Conservation (phyloP, 2,113 vertebrate species). For the Rhizomys pruinosus region DNA sequence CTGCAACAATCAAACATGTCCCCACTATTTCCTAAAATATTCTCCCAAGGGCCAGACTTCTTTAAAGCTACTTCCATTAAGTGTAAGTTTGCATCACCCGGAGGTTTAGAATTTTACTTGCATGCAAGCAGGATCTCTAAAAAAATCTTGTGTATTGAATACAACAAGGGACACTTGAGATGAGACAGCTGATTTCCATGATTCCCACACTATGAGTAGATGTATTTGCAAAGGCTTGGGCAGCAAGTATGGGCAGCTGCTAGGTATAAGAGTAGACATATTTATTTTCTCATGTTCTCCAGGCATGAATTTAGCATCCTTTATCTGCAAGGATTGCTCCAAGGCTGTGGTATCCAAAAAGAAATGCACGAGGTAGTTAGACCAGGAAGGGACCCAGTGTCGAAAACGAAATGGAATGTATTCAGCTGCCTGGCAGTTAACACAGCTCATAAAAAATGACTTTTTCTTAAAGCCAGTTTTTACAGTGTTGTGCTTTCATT, state of each 20-base stretch:
- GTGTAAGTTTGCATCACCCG: background rate
- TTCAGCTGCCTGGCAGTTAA: conserved; percentile 55
- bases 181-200: background rate
- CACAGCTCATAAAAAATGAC: conserved; percentile 69
- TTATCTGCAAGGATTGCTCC: background rate
- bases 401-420: conserved; percentile 34
- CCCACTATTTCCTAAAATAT: background rate
- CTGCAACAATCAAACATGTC: background rate
- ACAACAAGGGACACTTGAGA: background rate
- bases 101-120: background rate
- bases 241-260: background rate
- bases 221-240: background rate
- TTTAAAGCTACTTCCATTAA: conserved; percentile 24
- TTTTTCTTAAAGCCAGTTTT: conserved; percentile 68
- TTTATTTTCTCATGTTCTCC: conserved; percentile 12
- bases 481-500: conserved; percentile 72
- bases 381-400: conserved; percentile 9
- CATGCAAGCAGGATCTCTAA: background rate
- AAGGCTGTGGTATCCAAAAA: background rate
- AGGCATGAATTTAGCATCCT: background rate
- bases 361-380: background rate
- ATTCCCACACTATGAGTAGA: background rate
- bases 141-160: background rate
- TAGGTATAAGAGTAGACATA: background rate
- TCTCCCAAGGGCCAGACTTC: background rate